Conservation (phyloP, 2,888 invertebrate genomes). For the Carterocephalus palaemon region DNA sequence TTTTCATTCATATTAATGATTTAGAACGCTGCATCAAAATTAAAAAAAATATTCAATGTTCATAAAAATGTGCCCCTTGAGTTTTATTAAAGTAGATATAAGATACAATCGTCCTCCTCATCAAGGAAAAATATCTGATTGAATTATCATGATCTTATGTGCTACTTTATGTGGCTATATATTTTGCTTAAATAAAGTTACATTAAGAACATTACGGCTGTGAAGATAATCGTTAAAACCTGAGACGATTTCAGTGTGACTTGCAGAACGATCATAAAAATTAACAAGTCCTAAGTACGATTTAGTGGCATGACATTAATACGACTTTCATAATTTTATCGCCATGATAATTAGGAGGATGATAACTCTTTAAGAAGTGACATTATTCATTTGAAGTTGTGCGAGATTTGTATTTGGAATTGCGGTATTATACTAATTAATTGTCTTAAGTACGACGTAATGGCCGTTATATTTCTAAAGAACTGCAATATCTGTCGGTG, state of each 20-base stretch:
- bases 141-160: no score
- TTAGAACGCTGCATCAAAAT: no score
- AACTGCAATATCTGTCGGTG: constrained; percentile 49
- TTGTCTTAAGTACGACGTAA: constrained; percentile 67
- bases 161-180: no score
- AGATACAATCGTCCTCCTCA: no score
- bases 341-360: constrained; percentile 61
- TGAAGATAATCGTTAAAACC: not conserved
- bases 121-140: no score
- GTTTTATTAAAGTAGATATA: no score
- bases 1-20: no score
- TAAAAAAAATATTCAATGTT: no score
- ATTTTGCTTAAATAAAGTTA: no score
- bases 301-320: constrained; percentile 48
- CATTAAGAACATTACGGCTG: no score
- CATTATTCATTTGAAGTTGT: constrained; percentile 70
- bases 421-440: constrained; percentile 77
- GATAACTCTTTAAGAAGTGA: constrained; percentile 72
- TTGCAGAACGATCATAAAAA: constrained; percentile 46
- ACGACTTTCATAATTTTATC: constrained; percentile 65
- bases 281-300: constrained; percentile 50
- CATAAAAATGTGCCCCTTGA: no score
- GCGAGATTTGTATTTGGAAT: constrained; percentile 69
- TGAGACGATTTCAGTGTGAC: constrained; percentile 33
- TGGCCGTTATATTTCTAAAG: constrained; percentile 58